Conservation (phyloP, 1,140 invertebrate species). For the Drosophila ambigua region DNA sequence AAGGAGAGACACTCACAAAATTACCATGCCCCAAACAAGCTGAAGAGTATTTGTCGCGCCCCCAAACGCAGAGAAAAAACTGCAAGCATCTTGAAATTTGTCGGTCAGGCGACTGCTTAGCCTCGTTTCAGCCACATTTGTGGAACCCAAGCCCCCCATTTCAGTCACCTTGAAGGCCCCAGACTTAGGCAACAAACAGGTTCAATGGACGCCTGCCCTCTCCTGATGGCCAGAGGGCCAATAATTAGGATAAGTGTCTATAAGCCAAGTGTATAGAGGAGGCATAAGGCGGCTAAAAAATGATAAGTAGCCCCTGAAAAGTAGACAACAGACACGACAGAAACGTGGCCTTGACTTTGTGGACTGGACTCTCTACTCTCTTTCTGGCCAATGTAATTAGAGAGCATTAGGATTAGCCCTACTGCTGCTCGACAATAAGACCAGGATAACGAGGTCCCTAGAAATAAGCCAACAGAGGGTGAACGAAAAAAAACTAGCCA, state of each 20-base stretch:
- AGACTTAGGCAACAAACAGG: constrained; percentile 14
- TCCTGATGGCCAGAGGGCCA: constrained; percentile 44
- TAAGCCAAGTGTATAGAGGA: constrained; percentile 19
- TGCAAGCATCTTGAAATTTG: constrained; percentile 32
- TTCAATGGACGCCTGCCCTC: constrained; percentile 46
- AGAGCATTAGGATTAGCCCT: constrained; percentile 75
- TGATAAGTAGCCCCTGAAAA: constrained; percentile 68
- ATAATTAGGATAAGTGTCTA: constrained; percentile 65
- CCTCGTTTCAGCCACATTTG: not conserved
- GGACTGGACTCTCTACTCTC: constrained; percentile 7
- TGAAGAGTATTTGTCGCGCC: too few species aligned
- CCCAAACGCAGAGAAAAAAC: constrained; percentile 4
- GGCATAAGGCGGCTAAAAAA: constrained; percentile 39
- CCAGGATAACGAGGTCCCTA: constrained; percentile 47
- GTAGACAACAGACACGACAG: constrained; percentile 58
- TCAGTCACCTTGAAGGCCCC: not conserved
- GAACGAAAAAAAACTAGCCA: constrained; percentile 23
- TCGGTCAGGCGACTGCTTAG: constrained; percentile 6
- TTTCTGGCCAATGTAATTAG: constrained; percentile 72
- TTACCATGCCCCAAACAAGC: too few species aligned
- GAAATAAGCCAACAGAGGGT: constrained; percentile 24
- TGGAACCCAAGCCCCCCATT: not conserved
- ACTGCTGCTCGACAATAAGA: constrained; percentile 36
- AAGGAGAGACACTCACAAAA: too few species aligned
- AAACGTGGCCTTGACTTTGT: constrained; percentile 33